phyloP scores from a whole-genome alignment of 1,140 invertebrate genomes.

The Ostrea edulis region DNA sequence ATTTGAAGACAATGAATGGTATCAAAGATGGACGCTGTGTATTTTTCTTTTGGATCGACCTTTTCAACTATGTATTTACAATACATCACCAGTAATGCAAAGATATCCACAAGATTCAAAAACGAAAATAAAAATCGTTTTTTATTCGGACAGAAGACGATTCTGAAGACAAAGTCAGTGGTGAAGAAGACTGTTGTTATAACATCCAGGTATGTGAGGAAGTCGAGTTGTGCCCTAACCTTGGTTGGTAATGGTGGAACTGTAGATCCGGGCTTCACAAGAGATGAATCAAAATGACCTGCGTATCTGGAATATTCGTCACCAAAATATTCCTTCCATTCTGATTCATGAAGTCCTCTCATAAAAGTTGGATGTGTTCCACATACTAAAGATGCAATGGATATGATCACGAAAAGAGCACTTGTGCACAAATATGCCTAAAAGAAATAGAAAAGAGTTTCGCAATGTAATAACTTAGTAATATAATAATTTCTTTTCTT shows the following conservation, averaged over 20 bases:
- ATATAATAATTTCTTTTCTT: too few relatives aligned
- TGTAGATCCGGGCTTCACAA: constrained; percentile 17
- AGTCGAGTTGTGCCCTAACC: constrained; percentile 36
- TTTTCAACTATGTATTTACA: constrained; percentile 55
- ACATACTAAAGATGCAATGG: constrained; percentile 48
- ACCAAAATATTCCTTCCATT: constrained; percentile 54
- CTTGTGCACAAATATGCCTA: constrained; percentile 52
- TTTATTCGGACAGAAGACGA: constrained; percentile 76
- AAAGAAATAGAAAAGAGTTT: constrained; percentile 30
- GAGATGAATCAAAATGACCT: constrained; percentile 45
- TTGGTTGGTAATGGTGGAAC: constrained; percentile 44
- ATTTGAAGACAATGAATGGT: constrained; percentile 62
- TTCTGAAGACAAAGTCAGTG: constrained; percentile 75
- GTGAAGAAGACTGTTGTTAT: constrained; percentile 78
- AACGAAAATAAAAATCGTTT: constrained; percentile 71
- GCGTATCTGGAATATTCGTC: constrained; percentile 45
- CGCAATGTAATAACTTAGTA: background rate
- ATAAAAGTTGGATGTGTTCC: constrained; percentile 50
- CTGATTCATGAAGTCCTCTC: constrained; percentile 17
- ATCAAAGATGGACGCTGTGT: constrained; percentile 49
- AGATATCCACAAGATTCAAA: constrained; percentile 78
- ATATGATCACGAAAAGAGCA: constrained; percentile 46
- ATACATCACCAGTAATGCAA: constrained; percentile 77
- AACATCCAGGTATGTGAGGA: constrained; percentile 56
- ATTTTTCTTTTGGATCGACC: constrained; percentile 52